phyloP scores from a whole-genome alignment of 2,797 vertebrate species.

The Manis javanica region DNA sequence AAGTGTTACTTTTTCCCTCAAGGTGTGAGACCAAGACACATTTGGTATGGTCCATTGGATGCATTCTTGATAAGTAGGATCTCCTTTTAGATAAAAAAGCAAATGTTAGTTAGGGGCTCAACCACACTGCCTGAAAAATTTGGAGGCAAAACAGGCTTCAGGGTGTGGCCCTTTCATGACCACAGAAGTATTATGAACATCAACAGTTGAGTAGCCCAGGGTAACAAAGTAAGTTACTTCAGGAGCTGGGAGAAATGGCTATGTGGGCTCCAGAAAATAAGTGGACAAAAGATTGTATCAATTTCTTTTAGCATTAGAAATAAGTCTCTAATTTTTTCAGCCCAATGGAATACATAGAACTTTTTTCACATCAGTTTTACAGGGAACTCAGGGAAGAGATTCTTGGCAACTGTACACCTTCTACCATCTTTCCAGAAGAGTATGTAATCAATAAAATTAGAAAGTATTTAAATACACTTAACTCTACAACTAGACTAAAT shows the following conservation, averaged over 20 bases:
- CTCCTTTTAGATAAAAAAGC: not conserved
- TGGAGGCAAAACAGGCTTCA: not conserved
- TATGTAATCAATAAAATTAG: not conserved
- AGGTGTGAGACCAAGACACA: not conserved
- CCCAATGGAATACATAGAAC: not conserved
- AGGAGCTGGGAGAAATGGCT: not conserved
- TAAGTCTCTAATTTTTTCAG: not conserved
- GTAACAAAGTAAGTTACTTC: not conserved
- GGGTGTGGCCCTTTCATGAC: not conserved
- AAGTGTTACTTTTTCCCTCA: not conserved
- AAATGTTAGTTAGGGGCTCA: not conserved
- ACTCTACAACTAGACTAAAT: not conserved
- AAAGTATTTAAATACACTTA: constrained; percentile 6
- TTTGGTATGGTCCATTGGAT: not conserved
- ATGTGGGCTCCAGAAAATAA: not conserved
- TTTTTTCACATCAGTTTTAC: not conserved
- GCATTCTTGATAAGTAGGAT: not conserved
- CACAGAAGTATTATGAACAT: not conserved
- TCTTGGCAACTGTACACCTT: not conserved
- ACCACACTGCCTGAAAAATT: not conserved
- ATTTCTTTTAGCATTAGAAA: constrained; percentile 6
- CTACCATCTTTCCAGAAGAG: not conserved
- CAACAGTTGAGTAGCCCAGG: not conserved
- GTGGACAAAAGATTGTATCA: not conserved
- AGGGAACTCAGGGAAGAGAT: not conserved